Conservation (phyloP, 2,888 invertebrate species). For the Chaetogeoica ovagalla region DNA sequence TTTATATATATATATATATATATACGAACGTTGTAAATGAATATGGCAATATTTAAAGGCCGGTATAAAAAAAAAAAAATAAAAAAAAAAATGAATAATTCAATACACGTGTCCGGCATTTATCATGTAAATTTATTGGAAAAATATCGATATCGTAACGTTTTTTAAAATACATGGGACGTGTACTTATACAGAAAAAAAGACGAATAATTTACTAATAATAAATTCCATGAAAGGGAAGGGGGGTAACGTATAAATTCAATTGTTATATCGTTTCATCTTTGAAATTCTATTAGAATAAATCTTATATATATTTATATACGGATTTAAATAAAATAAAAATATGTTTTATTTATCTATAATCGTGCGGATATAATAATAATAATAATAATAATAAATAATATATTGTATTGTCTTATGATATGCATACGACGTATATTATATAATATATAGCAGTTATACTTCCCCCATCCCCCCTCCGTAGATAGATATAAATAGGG, state of each 20-base stretch:
- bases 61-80: background rate
- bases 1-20: background rate
- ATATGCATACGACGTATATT: too few relatives aligned
- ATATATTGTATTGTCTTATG: too few relatives aligned
- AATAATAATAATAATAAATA: too few relatives aligned
- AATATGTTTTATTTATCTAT: constrained; percentile 9
- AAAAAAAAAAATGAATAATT: constrained; percentile 7
- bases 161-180: background rate
- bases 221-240: background rate
- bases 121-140: background rate
- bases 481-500: too few relatives aligned
- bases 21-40: background rate
- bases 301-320: background rate
- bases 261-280: background rate
- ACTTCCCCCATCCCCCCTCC: too few relatives aligned
- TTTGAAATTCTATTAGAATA: background rate
- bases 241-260: background rate
- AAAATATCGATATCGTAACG: background rate
- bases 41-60: background rate
- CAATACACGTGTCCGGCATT: background rate
- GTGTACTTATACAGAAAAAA: background rate
- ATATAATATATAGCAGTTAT: too few relatives aligned
- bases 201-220: constrained; percentile 15
- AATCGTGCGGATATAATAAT: too few relatives aligned
- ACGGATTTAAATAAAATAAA: constrained; percentile 3